Base-by-base conservation (phyloP, 2,797 vertebrate species). In the Gobionotothen gibberifrons region DNA sequence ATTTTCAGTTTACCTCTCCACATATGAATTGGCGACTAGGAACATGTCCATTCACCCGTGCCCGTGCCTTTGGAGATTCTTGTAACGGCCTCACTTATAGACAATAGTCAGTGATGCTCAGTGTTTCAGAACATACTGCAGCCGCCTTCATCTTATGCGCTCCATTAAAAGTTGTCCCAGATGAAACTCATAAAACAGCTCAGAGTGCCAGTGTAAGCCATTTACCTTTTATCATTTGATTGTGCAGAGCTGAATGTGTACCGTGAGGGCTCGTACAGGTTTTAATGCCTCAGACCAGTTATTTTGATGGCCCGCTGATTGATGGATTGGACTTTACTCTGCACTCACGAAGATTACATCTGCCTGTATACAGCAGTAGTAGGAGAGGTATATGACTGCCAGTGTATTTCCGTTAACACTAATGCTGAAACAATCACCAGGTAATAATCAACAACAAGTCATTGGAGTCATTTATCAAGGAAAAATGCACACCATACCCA, bases 51-150 rank as follows among this genome's bases (percentile, higher is more conserved):
- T 88, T 90, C 85, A 85, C 87, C 87, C 54, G 72, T 80, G 81
- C 74, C 86, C 69, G 89, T 91, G 90, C 92, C 91, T 94, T 93
- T 90, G 91, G 84, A 91, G 85, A 84, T 83, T 81, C 72, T 78
- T 67, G 60, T 84, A 78, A 84, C n/a, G 55, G 75, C 61, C 12
- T 89, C 77, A 71, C 74, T 77, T 72, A 59, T 63, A 72, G 78
- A 84, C 78, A 74, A 76, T 69, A 68, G 78, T 76, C 73, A 62
- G 67, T 72, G 83, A 74, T 74, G 40, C 63, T 71, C 60, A 68
- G 53, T 79, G 75, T 81, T 72, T 78, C 62, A 53, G 67, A 82
- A 82, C 83, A 83, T 69, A 70, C 73, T 70, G 79, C 87, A 81
- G 75, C 78, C 73, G 68, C 82, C 76, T 83, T 82, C 73, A 77